Evolutionary conservation across 2,113 vertebrate species (phyloP).

Genomic region (Chinchilla lanigera): DNA sequence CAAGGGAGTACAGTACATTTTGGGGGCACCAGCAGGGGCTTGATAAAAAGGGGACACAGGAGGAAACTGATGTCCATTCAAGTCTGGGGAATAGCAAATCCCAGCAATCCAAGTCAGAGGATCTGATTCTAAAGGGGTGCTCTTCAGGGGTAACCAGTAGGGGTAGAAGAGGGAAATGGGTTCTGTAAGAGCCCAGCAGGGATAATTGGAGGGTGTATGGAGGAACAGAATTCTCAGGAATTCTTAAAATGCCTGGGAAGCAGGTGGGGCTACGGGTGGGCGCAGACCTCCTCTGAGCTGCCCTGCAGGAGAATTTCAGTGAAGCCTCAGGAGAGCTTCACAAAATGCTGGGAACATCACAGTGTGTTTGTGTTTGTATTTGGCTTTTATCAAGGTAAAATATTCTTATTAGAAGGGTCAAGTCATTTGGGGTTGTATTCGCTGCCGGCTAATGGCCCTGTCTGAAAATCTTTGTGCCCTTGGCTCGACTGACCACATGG

Average conservation of each 20-base stretch:
- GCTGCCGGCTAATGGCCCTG: not conserved
- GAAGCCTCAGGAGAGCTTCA: not conserved
- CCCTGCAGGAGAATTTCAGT: not conserved
- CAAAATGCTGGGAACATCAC: not conserved
- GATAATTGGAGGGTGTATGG: not conserved
- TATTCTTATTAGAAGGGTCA: not conserved
- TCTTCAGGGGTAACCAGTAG: fast-evolving
- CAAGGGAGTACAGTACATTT: fast-evolving
- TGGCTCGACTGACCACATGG: not conserved
- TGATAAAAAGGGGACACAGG: not conserved
- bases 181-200: not conserved
- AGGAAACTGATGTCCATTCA: not conserved
- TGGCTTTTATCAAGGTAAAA: not conserved
- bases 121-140: not conserved
- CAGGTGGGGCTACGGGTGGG: not conserved
- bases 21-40: not conserved
- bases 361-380: not conserved
- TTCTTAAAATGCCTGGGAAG: not conserved
- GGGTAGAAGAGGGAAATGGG: not conserved
- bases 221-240: not conserved
- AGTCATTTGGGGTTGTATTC: not conserved
- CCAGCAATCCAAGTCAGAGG: not conserved
- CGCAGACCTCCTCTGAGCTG: fast-evolving
- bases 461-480: not conserved
- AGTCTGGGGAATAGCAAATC: not conserved